Evolutionary conservation across 2,113 vertebrate species (phyloP), one percentile per base, ranked within the genome.

Genomic region (Cisticola juncidis): DNA sequence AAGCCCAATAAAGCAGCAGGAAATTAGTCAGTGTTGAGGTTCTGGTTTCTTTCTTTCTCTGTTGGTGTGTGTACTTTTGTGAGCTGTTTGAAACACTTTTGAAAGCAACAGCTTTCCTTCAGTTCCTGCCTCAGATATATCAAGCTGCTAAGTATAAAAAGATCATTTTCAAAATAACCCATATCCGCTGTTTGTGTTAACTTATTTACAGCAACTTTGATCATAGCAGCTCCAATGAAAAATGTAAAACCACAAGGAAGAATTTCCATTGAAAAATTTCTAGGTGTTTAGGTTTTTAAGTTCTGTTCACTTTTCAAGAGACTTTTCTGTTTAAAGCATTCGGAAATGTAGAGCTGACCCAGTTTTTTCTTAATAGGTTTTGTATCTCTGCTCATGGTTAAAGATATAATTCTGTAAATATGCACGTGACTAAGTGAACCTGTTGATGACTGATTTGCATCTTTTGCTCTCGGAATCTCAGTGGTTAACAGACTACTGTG

Each of bases 141-240:
- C 48, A 89, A 89, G 33, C 62, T 82, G 62, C 45, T 70, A 53
- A 47, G 23, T 72, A 54, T 57, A 71, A 94, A 87, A 94, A 44
- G 42, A 61, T 38, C n/a, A 3, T 45, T 89, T 88, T 76, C 45
- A 70, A 65, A 85, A 66, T 69, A 80, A 57, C n/a, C 57, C 5
- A 0, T 87, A 56, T 94, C 45, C 0, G 0, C 33, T 76, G n/a
- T 89, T 87, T 87, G 38, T 76, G 57, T 76, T 82, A 72, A 51
- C 22, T 94, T 90, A 61, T 76, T 96, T 95, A 82, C 45, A 79
- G 28, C 40, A 68, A 22, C 58, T 91, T 87, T 74, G 65, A 68
- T 92, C 2, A 1, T 50, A 58, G 54, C 58, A 58, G 26, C 47
- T 90, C 42, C n/a, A 25, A 12, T 65, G 71, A 70, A 90, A 91